Percentiles rank a stretch among this genome's conserved stretches.
These are phyloP conservation scores for Accipiter virgatus DNA, from an alignment of 2,113 vertebrate genomes.

Conservation along the genomic window DNA sequence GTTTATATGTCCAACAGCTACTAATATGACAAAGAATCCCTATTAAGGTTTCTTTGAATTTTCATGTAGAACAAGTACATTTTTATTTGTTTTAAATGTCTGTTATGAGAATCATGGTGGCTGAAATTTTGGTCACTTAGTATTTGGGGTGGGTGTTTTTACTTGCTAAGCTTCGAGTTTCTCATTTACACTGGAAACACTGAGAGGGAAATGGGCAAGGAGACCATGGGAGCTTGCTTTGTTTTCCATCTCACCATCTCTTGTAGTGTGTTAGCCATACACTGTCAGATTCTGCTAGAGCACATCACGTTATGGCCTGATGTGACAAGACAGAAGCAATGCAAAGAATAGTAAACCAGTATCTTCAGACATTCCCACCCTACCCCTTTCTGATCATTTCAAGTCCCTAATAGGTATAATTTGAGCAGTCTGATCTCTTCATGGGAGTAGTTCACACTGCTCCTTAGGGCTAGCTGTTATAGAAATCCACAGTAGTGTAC, in stretches of 20 bases:
- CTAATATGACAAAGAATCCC: not conserved
- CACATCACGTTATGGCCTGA: not conserved
- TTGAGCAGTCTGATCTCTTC: not conserved
- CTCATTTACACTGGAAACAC: not conserved
- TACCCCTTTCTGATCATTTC: not conserved
- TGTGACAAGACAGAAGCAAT: not conserved
- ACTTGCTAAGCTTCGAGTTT: not conserved
- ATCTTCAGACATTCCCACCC: not conserved
- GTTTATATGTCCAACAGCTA: not conserved
- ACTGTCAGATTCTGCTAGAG: not conserved
- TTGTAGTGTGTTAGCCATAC: not conserved
- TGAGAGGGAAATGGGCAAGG: not conserved
- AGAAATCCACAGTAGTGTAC: not conserved
- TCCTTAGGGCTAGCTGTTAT: not conserved
- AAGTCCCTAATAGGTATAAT: not conserved
- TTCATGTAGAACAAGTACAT: not conserved
- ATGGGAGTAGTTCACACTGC: not conserved
- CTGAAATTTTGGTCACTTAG: not conserved
- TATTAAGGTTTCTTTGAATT: not conserved
- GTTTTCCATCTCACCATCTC: not conserved
- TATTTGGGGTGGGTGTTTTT: not conserved
- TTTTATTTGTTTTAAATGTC: not conserved
- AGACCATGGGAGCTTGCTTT: not conserved
- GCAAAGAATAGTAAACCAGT: not conserved
- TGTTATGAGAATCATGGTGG: not conserved